A percentile compares a stretch with the other conserved stretches of the same genome.
Evolutionary conservation across 2,888 invertebrate genomes (phyloP).

Genomic region (Lordiphosa andalusiaca): DNA sequence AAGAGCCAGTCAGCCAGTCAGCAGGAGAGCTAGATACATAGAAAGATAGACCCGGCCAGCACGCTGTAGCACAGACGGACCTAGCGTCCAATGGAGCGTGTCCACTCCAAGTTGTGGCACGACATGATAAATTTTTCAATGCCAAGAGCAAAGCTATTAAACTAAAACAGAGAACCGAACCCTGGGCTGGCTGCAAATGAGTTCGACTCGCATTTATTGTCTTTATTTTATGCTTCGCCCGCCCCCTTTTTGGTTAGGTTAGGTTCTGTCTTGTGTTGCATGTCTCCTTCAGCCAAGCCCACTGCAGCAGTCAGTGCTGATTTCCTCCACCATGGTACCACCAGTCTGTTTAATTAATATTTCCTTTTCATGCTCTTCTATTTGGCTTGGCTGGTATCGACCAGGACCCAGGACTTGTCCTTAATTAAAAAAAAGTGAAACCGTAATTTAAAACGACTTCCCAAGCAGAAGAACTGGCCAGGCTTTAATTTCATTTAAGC

Average conservation of each 20-base stretch:
- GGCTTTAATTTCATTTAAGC: constrained; percentile 20
- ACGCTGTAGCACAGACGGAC: constrained; percentile 3
- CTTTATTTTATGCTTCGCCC: constrained; percentile 27
- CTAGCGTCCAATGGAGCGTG: constrained; percentile 40
- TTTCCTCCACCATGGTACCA: constrained; percentile 17
- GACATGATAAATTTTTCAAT: constrained; percentile 57
- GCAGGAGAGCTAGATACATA: constrained; percentile 22
- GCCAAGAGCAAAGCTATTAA: constrained; percentile 57
- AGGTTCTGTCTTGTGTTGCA: neutral
- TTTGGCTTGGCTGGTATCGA: too few species aligned
- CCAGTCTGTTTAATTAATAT: constrained; percentile 40
- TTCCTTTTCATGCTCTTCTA: constrained; percentile 17
- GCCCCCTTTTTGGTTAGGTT: constrained; percentile 22
- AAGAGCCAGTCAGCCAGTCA: neutral
- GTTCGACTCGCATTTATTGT: constrained; percentile 38
- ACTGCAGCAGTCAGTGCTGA: constrained; percentile 2
- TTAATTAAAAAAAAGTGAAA: constrained; percentile 41
- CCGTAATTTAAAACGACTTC: constrained; percentile 32
- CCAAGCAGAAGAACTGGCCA: constrained; percentile 13
- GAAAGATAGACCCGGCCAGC: constrained; percentile 22
- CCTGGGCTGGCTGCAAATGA: constrained; percentile 32
- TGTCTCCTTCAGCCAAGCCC: constrained; percentile 5
- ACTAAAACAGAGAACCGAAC: constrained; percentile 28
- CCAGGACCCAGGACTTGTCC: neutral
- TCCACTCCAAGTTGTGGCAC: constrained; percentile 34